A percentile compares a stretch with the other conserved stretches of the same genome.
Conservation (phyloP, 2,888 invertebrate genomes). For the Dichetophora obliterata region DNA sequence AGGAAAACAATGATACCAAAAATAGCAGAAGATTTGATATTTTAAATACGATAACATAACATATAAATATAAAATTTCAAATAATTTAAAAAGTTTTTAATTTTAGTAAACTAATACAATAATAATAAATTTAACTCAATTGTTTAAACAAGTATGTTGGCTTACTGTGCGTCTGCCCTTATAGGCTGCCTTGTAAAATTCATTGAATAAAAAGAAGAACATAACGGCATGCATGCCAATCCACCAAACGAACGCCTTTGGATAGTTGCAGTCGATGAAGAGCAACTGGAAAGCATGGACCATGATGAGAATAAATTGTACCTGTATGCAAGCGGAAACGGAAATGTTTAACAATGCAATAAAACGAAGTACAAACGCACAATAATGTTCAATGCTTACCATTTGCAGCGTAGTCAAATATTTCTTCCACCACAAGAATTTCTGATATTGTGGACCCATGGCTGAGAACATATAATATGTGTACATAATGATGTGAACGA, state of each 20-base stretch:
- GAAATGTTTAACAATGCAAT: background rate
- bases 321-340: constrained; percentile 69
- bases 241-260: constrained; percentile 94
- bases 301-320: constrained; percentile 92
- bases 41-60: too few species aligned
- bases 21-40: too few species aligned
- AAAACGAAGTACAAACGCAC: background rate
- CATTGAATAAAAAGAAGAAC: constrained; percentile 95
- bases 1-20: too few species aligned
- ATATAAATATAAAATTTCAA: too few species aligned
- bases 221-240: constrained; percentile 95
- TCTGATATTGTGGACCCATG: constrained; percentile 87
- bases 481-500: constrained; percentile 98
- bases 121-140: background rate
- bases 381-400: constrained; percentile 71
- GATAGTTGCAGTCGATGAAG: constrained; percentile 93
- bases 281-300: constrained; percentile 92
- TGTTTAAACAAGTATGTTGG: constrained; percentile 22
- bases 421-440: constrained; percentile 96
- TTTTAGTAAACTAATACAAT: background rate
- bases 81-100: too few species aligned
- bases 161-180: constrained; percentile 67
- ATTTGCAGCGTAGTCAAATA: constrained; percentile 93
- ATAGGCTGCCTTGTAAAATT: constrained; percentile 92
- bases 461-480: constrained; percentile 92